phyloP scores from a whole-genome alignment of 2,113 vertebrate genomes.

The Ivindomyrus marchei region DNA sequence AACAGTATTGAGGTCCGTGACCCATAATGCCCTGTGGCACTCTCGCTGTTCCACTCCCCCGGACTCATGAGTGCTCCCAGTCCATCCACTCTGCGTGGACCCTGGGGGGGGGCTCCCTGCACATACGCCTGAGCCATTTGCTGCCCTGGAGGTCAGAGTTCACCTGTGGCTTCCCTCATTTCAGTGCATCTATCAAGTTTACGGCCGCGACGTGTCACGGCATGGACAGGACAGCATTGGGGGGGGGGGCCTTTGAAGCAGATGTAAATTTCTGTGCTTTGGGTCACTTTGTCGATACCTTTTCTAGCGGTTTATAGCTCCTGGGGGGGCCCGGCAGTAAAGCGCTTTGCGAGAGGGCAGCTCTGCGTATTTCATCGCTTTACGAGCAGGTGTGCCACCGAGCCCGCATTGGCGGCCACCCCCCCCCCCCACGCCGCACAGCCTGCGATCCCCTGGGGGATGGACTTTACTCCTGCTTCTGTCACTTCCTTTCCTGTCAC shows the following conservation, averaged over 20 bases:
- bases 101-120: constrained; percentile 28
- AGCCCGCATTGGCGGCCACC: neutral
- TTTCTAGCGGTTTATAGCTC: neutral
- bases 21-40: constrained; percentile 7
- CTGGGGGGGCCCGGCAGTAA: neutral
- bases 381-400: neutral
- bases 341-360: neutral
- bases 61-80: neutral
- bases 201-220: constrained; percentile 47
- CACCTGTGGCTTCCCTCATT: constrained; percentile 62
- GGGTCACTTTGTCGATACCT: constrained; percentile 25
- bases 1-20: neutral
- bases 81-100: neutral
- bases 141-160: constrained; percentile 58
- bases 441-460: constrained; percentile 8
- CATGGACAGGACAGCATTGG: neutral
- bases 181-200: constrained; percentile 66
- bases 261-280: constrained; percentile 1
- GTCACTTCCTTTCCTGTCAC: constrained; percentile 46
- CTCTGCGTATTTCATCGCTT: neutral
- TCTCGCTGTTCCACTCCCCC: neutral
- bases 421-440: neutral
- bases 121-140: constrained; percentile 60
- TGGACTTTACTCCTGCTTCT: constrained; percentile 48
- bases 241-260: neutral